Evolutionary conservation across 2,888 invertebrate species (phyloP), one percentile per base, ranked within the genome.

Genomic region (Herminia tarsipennalis): DNA sequence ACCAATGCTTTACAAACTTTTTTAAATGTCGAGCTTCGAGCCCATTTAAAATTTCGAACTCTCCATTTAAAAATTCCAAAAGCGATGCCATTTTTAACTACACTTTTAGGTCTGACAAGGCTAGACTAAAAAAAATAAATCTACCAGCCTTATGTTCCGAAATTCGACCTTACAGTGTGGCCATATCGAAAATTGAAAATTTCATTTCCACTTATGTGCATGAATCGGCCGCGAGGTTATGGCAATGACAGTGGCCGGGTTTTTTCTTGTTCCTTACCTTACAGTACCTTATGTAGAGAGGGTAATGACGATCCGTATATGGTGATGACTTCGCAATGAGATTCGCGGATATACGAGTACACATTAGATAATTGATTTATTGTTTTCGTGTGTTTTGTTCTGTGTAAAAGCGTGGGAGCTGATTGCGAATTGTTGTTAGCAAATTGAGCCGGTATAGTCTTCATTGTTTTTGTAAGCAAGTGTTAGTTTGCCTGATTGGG

Each of bases 181-280:
- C 52, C 47, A 39, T 52, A 22, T 51, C 37, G 47, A 78, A 81
- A 77, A 76, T 78, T 76, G 72, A 81, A 85, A 78, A 68, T 64
- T 63, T 56, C 42, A 66, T 70, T 52, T 59, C 56, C 60, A 42
- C 60, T 56, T 66, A 64, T 45, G 63, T 61, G 49, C 56, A 65
- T 66, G 56, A 53, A 55, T 53, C 28, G 24, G 22, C 44, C 46
- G 43, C 69, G 73, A 85, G 86, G 85, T 41, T 76, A 56, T 46
- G 78, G 63, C 81, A 86, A 70, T 87, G 86, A 63, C 80, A 81
- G 52, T 83, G 82, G 75, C 66, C 59, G 59, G 71, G 73, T 86
- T 83, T 78, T 77, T 78, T 79, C 71, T 59, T 55, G 56, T 66
- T 66, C 72, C 73, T 81, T 75, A 80, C 87, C 86, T 87, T 83